Percentiles rank a stretch among this genome's conserved stretches.
phyloP scores from a whole-genome alignment of 2,888 invertebrate species.

The Caenorhabditis japonica region DNA sequence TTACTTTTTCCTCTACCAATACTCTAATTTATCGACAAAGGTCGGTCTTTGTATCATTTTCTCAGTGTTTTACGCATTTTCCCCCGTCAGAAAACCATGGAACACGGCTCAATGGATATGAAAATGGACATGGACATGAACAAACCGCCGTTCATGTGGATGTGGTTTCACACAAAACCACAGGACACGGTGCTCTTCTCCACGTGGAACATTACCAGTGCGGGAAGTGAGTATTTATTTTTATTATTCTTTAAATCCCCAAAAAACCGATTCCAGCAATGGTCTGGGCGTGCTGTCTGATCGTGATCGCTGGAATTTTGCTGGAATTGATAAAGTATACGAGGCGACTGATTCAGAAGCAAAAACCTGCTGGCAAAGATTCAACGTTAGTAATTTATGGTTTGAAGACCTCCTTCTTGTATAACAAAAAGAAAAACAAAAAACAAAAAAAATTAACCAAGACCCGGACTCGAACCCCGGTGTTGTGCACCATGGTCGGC shows the following conservation, averaged over 20 bases:
- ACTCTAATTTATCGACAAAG: too few species aligned
- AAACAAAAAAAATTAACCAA: too few species aligned
- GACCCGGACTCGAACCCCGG: too few species aligned
- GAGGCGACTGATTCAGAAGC: constrained; percentile 61
- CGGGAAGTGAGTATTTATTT: constrained; percentile 59
- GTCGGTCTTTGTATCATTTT: too few species aligned
- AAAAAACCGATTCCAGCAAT: constrained; percentile 60
- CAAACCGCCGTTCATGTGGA: constrained; percentile 69
- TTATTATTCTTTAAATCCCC: background rate
- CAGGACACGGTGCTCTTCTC: constrained; percentile 73
- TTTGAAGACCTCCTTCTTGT: too few species aligned
- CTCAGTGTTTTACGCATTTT: too few species aligned
- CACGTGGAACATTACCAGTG: constrained; percentile 69
- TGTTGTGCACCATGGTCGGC: too few species aligned
- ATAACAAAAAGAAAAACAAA: too few species aligned
- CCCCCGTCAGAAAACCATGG: too few species aligned
- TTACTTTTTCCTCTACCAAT: too few species aligned
- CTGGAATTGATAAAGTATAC: constrained; percentile 69
- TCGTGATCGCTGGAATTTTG: constrained; percentile 62
- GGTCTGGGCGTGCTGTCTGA: constrained; percentile 65
- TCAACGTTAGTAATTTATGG: constrained; percentile 9
- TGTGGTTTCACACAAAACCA: constrained; percentile 73
- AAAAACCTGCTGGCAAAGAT: constrained; percentile 7
- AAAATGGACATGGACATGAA: constrained; percentile 44
- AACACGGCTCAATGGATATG: constrained; percentile 13